These are phyloP conservation scores for Cyprinella venusta DNA, from an alignment of 2,797 vertebrate species.

Conservation along the genomic window DNA sequence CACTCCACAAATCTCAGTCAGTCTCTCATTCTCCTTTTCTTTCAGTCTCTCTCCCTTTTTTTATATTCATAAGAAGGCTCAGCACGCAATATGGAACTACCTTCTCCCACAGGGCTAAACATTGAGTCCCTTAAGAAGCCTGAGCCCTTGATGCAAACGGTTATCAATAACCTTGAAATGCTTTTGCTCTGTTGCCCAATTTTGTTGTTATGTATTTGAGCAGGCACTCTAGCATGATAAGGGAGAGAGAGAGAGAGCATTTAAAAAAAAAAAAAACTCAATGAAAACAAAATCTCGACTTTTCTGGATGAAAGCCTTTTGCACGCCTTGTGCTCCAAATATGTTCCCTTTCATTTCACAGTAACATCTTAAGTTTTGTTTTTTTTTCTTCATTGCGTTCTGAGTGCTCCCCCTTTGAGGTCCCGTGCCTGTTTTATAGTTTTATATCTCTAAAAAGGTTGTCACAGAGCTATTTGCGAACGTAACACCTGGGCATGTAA, in stretches of 20 bases:
- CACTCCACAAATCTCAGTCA: conserved; percentile 50
- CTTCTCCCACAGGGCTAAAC: conserved; percentile 73
- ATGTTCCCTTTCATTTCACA: conserved; percentile 44
- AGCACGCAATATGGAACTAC: conserved; percentile 73
- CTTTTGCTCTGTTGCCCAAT: conserved; percentile 71
- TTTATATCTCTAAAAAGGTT: conserved; percentile 15
- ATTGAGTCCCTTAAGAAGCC: conserved; percentile 68
- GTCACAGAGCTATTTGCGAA: conserved; percentile 22
- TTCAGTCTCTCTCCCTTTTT: conserved; percentile 66
- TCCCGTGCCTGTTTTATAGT: conserved; percentile 30
- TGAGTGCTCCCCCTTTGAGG: conserved; percentile 32
- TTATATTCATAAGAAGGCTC: conserved; percentile 62
- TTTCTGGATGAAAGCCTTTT: conserved; percentile 32
- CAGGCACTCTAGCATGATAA: conserved; percentile 58
- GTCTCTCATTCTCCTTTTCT: conserved; percentile 62
- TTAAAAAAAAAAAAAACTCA: conserved; percentile 39
- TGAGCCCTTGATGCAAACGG: conserved; percentile 81
- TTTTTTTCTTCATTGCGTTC: conserved; percentile 18
- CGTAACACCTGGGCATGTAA: background rate
- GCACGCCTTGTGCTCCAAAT: conserved; percentile 42
- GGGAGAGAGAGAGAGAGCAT: conserved; percentile 37
- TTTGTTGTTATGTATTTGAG: conserved; percentile 68
- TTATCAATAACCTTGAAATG: conserved; percentile 84
- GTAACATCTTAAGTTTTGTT: conserved; percentile 18
- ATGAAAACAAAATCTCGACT: conserved; percentile 46